These are phyloP conservation scores for Porites lutea DNA, from an alignment of 64 coral and sea anemone species.

Conservation along the genomic window DNA sequence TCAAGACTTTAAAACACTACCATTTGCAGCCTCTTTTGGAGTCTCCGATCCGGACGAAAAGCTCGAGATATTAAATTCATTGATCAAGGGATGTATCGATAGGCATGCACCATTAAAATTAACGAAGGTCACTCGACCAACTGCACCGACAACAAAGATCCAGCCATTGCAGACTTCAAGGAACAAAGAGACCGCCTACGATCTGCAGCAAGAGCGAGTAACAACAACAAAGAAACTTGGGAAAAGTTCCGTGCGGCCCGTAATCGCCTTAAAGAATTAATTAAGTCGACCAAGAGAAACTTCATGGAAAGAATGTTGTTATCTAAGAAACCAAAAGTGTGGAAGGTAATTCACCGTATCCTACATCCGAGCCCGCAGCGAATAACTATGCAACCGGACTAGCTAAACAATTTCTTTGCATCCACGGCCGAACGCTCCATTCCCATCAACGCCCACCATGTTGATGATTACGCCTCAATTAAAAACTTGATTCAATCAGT, in stretches of 20 bases:
- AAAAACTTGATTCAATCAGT: neutral
- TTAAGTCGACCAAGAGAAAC: slow-evolving; percentile 16
- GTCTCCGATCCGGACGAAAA: slow-evolving; percentile 46
- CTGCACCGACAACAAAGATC: slow-evolving; percentile 34
- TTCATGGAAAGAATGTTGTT: slow-evolving; percentile 17
- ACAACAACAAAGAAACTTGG: slow-evolving; percentile 25
- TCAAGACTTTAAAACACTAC: slow-evolving; percentile 19
- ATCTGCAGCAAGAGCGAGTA: slow-evolving; percentile 38
- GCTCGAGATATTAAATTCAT: slow-evolving; percentile 31
- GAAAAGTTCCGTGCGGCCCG: slow-evolving; percentile 29
- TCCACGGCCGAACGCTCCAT: slow-evolving; percentile 7
- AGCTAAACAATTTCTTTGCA: slow-evolving; percentile 39
- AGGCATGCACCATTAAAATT: slow-evolving; percentile 40
- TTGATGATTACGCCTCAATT: slow-evolving; percentile 1
- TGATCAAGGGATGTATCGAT: slow-evolving; percentile 44
- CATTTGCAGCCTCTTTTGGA: slow-evolving; percentile 38
- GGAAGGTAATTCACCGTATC: slow-evolving; percentile 25
- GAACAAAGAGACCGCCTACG: slow-evolving; percentile 40
- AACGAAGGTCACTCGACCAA: slow-evolving; percentile 37
- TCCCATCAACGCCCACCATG: neutral
- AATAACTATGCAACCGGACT: slow-evolving; percentile 9
- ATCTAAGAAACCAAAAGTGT: slow-evolving; percentile 9
- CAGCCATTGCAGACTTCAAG: slow-evolving; percentile 35
- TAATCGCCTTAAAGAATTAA: slow-evolving; percentile 33
- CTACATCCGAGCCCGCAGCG: slow-evolving; percentile 17